A percentile compares a stretch with the other conserved stretches of the same genome.
These are phyloP conservation scores for Euthynnus affinis DNA, from an alignment of 2,797 vertebrate species.

Conservation along the genomic window DNA sequence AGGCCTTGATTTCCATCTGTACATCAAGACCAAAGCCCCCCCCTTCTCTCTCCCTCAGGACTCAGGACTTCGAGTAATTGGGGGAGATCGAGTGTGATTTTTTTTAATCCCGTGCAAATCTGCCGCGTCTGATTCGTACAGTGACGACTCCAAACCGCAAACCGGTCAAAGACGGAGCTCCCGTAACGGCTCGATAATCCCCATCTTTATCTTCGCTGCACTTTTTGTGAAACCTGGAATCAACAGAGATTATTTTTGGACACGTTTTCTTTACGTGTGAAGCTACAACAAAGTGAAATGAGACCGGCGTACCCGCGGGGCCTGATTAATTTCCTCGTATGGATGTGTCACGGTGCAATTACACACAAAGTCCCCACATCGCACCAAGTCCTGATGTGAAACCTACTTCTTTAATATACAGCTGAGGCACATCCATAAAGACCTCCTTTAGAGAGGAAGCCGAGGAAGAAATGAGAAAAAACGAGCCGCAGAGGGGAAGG, in stretches of 20 bases:
- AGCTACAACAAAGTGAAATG: conserved; percentile 6
- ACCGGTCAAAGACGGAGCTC: background rate
- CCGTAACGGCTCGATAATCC: background rate
- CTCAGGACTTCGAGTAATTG: background rate
- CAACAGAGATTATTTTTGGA: no score
- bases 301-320: conserved; percentile 8
- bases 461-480: background rate
- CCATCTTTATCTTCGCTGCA: background rate
- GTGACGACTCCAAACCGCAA: no score
- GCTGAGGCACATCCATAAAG: background rate
- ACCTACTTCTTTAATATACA: background rate
- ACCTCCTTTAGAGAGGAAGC: background rate
- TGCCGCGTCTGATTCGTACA: conserved; percentile 1
- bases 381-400: background rate
- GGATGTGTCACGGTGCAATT: background rate
- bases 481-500: no score
- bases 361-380: background rate
- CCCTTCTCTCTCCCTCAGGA: background rate
- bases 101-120: conserved; percentile 16
- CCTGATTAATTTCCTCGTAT: conserved; percentile 39
- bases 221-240: background rate
- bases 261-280: no score
- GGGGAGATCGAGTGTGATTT: conserved; percentile 1
- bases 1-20: background rate
- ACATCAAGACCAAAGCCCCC: conserved; percentile 3